Evolutionary conservation across 2,797 vertebrate species (phyloP).

Genomic region (Rhyacichthys aspro): DNA sequence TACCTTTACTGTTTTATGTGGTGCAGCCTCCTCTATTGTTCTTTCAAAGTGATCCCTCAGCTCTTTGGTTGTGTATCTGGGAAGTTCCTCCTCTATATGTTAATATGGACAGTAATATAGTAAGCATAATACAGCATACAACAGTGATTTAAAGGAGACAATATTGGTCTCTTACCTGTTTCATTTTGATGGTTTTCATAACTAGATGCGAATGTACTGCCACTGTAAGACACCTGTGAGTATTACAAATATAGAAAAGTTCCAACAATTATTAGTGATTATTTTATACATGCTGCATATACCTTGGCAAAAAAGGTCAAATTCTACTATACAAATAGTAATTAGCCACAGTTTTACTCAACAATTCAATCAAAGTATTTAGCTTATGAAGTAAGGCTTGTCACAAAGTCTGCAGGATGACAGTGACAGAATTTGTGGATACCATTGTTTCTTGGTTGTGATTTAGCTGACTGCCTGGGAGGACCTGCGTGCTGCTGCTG

Average conservation of each 20-base stretch:
- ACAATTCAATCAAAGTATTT: slow-evolving; percentile 24
- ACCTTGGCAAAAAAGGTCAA: slow-evolving; percentile 6
- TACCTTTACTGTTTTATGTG: slow-evolving; percentile 91
- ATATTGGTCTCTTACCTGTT: slow-evolving; percentile 54
- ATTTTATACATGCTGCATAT: background rate
- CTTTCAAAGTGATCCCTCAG: slow-evolving; percentile 93
- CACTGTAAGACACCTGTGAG: slow-evolving; percentile 66
- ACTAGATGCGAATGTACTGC: slow-evolving; percentile 61
- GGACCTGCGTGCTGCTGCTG: slow-evolving; percentile 74
- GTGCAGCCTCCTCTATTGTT: slow-evolving; percentile 82
- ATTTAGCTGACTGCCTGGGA: slow-evolving; percentile 72
- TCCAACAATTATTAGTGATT: background rate
- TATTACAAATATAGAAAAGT: slow-evolving; percentile 7
- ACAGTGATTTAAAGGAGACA: background rate
- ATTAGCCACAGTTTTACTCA: slow-evolving; percentile 19
- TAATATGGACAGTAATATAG: slow-evolving; percentile 23
- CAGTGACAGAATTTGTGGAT: slow-evolving; percentile 45
- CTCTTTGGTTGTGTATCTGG: slow-evolving; percentile 89
- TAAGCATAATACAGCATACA: slow-evolving; percentile 3
- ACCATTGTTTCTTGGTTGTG: slow-evolving; percentile 84
- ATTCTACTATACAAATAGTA: slow-evolving; percentile 27
- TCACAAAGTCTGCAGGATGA: slow-evolving; percentile 17
- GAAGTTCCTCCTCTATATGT: slow-evolving; percentile 83
- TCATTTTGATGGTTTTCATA: slow-evolving; percentile 79
- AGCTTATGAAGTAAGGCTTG: slow-evolving; percentile 31